Base-by-base conservation (phyloP, 2,888 invertebrate genomes). In the Chrysotoxum bicinctum region DNA sequence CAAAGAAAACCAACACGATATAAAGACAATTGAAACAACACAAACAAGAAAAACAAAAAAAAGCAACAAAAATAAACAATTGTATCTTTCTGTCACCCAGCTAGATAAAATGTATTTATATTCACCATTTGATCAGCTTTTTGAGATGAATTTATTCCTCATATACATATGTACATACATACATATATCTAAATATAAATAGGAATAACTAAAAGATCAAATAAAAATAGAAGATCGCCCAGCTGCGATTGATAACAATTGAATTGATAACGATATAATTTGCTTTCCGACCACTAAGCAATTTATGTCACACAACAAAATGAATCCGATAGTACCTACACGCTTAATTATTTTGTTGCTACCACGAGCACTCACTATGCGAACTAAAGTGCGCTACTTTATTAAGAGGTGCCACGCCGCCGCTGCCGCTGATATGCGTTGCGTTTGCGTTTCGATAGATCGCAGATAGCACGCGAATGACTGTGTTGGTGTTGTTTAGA, bases 111-210 rank as follows among this genome's bases (percentile, higher is more conserved):
- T 68, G 16, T 32, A 35, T 50, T 35, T 23, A n/a, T 23, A 66
- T 68, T 54, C 60, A 76, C 69, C 37, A 62, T 32, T 12, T 35
- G 64, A 62, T 83, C 69, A 79, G 66, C 68, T 84, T 72, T n/a
- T 72, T 21, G 7, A 50, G 23, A 58, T 32, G 14, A 73, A 32
- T 19, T 52, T 19, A 26, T 54, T 66, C 52, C 14, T 48, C 60
- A 21, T 16, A n/a, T n/a, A n/a, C n/a, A n/a, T n/a, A n/a, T n/a
- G n/a, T n/a, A n/a, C n/a, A n/a, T n/a, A n/a, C n/a, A n/a, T n/a
- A n/a, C n/a, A n/a, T n/a, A n/a, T n/a, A n/a, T n/a, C n/a, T n/a
- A n/a, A n/a, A n/a, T n/a, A n/a, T n/a, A n/a, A n/a, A n/a, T n/a
- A n/a, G n/a, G 21, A 16, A 45, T 48, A 37, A 60, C 26, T 8